Percentiles rank a stretch among this genome's conserved stretches.
Evolutionary conservation across 2,113 vertebrate species (phyloP).

Genomic region (Nesoenas mayeri): DNA sequence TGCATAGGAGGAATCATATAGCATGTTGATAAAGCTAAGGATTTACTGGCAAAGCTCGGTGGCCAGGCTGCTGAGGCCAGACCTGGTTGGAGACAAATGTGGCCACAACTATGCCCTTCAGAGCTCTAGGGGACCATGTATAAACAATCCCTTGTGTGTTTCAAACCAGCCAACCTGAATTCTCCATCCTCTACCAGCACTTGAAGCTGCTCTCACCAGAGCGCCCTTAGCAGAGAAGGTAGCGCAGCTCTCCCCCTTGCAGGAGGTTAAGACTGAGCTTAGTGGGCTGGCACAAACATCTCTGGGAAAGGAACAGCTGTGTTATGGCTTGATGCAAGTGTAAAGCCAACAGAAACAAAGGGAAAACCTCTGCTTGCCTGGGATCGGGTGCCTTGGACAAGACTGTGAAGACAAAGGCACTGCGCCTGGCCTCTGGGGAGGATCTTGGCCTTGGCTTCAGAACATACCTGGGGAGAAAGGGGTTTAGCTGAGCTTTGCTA

Average conservation of each 20-base stretch:
- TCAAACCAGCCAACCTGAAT: not conserved
- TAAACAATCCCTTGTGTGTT: not conserved
- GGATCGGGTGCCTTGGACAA: not conserved
- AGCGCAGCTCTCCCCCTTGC: not conserved
- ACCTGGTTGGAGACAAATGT: not conserved
- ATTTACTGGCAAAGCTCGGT: not conserved
- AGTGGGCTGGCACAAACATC: not conserved
- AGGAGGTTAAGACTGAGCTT: not conserved
- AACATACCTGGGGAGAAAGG: not conserved
- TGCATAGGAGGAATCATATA: not conserved
- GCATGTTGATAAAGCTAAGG: not conserved
- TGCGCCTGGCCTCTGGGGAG: fast-evolving
- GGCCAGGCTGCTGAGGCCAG: not conserved
- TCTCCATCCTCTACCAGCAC: not conserved
- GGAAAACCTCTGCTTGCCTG: not conserved
- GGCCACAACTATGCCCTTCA: not conserved
- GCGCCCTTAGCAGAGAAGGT: not conserved
- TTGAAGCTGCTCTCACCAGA: not conserved
- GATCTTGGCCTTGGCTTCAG: fast-evolving
- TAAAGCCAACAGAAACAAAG: not conserved
- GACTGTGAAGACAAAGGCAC: not conserved
- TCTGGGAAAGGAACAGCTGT: not conserved
- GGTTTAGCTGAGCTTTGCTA: not conserved
- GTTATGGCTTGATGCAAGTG: not conserved
- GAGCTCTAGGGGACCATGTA: not conserved